Conservation (phyloP, 1,140 invertebrate species). For the Hetaerina americana region DNA sequence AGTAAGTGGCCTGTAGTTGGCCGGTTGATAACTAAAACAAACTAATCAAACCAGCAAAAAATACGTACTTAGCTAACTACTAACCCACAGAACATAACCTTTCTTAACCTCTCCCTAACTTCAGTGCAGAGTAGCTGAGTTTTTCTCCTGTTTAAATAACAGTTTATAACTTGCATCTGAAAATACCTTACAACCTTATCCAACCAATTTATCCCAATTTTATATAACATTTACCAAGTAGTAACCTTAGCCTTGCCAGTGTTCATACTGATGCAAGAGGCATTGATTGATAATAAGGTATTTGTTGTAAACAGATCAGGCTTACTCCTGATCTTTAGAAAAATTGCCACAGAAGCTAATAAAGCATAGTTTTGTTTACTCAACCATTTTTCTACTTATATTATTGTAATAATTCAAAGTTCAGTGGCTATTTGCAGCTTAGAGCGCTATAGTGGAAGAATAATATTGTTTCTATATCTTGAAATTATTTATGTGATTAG, state of each 20-base stretch:
- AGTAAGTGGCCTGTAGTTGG: conserved; percentile 56
- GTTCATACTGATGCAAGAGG: neutral
- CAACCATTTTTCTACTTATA: neutral
- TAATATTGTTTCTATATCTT: neutral
- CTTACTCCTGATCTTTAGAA: neutral
- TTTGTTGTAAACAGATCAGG: neutral
- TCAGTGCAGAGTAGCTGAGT: neutral
- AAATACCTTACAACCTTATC: neutral
- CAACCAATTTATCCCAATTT: neutral
- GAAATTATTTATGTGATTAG: neutral
- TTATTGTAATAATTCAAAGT: neutral
- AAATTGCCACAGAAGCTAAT: neutral
- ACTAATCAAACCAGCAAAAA: neutral
- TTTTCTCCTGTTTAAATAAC: neutral
- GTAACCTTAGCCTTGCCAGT: neutral
- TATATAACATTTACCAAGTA: neutral
- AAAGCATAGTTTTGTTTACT: neutral
- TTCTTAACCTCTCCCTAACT: neutral
- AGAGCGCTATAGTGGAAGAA: neutral
- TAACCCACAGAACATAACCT: conserved; percentile 1
- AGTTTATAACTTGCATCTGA: neutral
- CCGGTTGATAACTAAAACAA: neutral
- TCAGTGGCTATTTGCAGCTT: neutral
- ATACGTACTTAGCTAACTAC: conserved; percentile 2
- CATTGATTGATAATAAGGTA: neutral